Base-by-base conservation (phyloP, 1,140 invertebrate genomes). In the Camponotus floridanus region DNA sequence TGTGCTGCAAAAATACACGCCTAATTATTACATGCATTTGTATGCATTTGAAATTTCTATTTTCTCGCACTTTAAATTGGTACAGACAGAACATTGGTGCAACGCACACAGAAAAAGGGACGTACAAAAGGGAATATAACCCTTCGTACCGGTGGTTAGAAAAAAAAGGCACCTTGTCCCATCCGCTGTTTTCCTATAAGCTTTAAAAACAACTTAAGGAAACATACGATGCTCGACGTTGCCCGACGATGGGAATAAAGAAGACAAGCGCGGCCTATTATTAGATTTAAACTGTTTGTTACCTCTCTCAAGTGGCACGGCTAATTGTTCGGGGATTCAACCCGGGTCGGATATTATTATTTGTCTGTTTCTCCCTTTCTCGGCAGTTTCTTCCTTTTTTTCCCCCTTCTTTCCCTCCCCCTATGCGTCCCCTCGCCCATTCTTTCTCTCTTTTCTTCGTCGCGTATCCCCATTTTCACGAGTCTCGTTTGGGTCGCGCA, bases 241-340 rank as follows among this genome's bases (percentile, higher is more conserved):
- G 45, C 26, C 74, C 59, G 39, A 64, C 31, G 64, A 51, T 55
- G 48, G 76, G 31, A 31, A 86, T 78, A 78, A 85, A 62, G 79
- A 74, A 70, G 48, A 51, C 48, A 15, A 51, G 65, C 45, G 73
- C 65, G 71, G 45, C 61, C 70, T 74, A 88, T 91, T 92, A 92
- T 92, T 92, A 91, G 86, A 91, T 92, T 91, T 90, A 91, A 92
- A 90, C 86, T 87, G 91, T 90, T 89, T 87, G 87, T 84, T 26
- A 1, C 84, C 84, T 86, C 86, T 86, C 78, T 87, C 74, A 85
- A 90, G 89, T 73, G 68, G 67, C 87, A 65, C 55, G 80, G 89
- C 89, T 92, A 92, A 92, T 92, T 92, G 89, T 92, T 88, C 89
- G 81, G 86, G 89, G 87, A 92, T 89, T 92, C 91, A 86, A 86